Evolutionary conservation across 2,888 invertebrate species (phyloP).

Genomic region (Steinernema hermaphroditum): DNA sequence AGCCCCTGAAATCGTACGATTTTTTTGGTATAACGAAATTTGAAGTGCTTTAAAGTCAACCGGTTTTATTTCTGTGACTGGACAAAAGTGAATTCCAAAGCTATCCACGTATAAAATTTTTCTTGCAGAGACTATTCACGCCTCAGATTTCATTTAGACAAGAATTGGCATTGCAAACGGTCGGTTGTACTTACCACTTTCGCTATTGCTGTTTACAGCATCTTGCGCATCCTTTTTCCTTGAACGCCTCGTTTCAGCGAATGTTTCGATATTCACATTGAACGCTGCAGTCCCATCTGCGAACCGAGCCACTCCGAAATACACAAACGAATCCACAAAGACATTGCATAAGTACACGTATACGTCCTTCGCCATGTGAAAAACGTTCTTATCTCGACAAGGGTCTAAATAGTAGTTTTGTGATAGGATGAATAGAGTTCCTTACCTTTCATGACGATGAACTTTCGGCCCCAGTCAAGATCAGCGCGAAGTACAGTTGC

Average conservation of each 20-base stretch:
- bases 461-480: conserved; percentile 4
- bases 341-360: neutral
- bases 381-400: neutral
- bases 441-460: neutral
- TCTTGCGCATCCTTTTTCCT: neutral
- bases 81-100: no score
- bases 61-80: no score
- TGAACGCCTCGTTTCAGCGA: neutral
- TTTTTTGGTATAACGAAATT: no score
- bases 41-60: no score
- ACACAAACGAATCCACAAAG: neutral
- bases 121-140: no score
- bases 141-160: no score
- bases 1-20: no score
- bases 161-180: no score
- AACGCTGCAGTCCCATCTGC: neutral
- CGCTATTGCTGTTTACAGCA: no score
- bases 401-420: neutral
- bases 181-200: no score
- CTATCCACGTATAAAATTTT: no score
- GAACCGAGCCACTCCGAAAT: neutral
- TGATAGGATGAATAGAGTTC: neutral
- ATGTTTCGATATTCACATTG: neutral
- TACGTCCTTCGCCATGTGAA: neutral
- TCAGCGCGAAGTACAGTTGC: neutral